Evolutionary conservation across 53 echinoderm and acorn worm genomes (phyloP).

Genomic region (Stichopus horrens): DNA sequence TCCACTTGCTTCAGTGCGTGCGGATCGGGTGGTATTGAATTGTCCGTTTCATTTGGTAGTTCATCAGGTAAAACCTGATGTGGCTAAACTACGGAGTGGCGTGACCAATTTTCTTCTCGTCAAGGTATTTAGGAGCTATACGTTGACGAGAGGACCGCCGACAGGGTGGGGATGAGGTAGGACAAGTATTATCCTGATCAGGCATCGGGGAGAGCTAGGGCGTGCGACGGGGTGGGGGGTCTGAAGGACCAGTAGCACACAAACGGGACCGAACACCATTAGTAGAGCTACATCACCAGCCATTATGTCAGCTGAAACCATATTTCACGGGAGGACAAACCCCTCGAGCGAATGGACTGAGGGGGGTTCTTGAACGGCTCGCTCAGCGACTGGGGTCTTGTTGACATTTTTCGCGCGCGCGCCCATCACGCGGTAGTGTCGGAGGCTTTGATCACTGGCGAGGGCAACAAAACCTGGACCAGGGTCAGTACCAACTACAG

Average conservation of each 20-base stretch:
- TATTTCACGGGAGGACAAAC: constrained; percentile 49
- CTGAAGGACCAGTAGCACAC: not conserved
- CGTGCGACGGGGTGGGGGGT: not conserved
- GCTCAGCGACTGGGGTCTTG: not conserved
- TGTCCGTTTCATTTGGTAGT: too few relatives aligned
- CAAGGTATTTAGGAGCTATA: not conserved
- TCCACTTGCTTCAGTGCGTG: too few relatives aligned
- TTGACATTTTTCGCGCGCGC: constrained; percentile 2
- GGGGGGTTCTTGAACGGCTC: constrained; percentile 55
- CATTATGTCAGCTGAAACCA: constrained; percentile 28
- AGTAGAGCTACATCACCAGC: constrained; percentile 24
- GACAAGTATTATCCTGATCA: too few relatives aligned
- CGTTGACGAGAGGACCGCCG: not conserved
- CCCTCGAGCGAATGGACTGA: not conserved
- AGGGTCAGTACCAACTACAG: constrained; percentile 60
- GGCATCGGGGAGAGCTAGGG: not conserved
- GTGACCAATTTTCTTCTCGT: constrained; percentile 1
- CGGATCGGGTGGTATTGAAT: too few relatives aligned
- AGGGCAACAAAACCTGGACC: constrained; percentile 56
- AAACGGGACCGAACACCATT: constrained; percentile 48
- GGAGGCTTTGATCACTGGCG: constrained; percentile 5
- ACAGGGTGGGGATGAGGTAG: not conserved
- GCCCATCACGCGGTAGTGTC: constrained; percentile 19
- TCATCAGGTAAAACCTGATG: too few relatives aligned
- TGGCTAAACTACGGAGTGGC: not conserved